Conservation (phyloP, 2,888 invertebrate species). For the Melitaea athalia region DNA sequence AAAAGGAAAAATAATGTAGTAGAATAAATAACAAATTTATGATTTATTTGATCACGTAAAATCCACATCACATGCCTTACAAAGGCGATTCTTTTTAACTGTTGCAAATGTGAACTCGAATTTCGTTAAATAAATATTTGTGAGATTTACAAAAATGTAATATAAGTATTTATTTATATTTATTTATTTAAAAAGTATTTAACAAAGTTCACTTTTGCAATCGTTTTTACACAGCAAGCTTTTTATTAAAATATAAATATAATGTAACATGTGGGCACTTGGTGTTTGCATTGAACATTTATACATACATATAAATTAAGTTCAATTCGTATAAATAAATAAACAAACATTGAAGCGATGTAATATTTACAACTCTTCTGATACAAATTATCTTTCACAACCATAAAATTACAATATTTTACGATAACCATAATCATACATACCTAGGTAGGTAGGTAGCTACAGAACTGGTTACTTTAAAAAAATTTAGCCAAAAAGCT, state of each 20-base stretch:
- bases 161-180: slow-evolving; percentile 3
- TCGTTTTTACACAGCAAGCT: slow-evolving; percentile 33
- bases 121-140: neutral
- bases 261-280: slow-evolving; percentile 31
- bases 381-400: slow-evolving; percentile 63
- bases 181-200: too few relatives aligned
- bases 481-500: neutral
- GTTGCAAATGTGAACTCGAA: slow-evolving; percentile 40
- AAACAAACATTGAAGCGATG: slow-evolving; percentile 14
- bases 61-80: slow-evolving; percentile 68
- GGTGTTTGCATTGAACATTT: slow-evolving; percentile 21
- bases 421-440: slow-evolving; percentile 28
- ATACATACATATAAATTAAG: neutral
- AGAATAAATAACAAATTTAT: slow-evolving; percentile 58
- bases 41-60: slow-evolving; percentile 68
- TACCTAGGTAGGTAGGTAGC: slow-evolving; percentile 8
- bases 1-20: neutral
- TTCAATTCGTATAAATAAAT: slow-evolving; percentile 16
- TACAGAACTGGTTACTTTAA: slow-evolving; percentile 31
- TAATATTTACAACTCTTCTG: slow-evolving; percentile 37
- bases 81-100: slow-evolving; percentile 51
- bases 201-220: slow-evolving; percentile 39
- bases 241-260: slow-evolving; percentile 20
- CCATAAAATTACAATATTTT: slow-evolving; percentile 57
- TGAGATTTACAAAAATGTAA: neutral